Percentiles rank a stretch among this genome's conserved stretches.
These are phyloP conservation scores for Dicrostonyx torquatus DNA, from an alignment of 2,797 vertebrate species.

Conservation along the genomic window DNA sequence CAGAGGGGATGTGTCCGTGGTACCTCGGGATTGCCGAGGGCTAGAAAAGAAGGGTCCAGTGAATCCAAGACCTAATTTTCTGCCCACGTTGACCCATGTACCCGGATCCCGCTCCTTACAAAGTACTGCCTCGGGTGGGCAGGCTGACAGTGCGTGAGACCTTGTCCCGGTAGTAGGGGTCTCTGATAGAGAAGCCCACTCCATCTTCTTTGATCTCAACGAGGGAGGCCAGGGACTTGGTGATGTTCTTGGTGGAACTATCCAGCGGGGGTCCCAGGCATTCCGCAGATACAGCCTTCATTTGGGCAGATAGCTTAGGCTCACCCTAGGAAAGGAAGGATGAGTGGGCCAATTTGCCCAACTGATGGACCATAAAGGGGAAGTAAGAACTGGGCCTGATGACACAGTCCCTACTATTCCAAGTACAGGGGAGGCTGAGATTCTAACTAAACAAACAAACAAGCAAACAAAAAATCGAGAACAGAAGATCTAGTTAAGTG, in stretches of 20 bases:
- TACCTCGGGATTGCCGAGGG: slow-evolving; percentile 95
- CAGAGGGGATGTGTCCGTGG: slow-evolving; percentile 93
- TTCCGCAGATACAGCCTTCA: slow-evolving; percentile 97
- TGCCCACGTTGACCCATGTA: accelerated
- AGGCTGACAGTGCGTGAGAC: slow-evolving; percentile 95
- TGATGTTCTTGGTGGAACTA: slow-evolving; percentile 92
- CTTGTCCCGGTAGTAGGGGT: slow-evolving; percentile 91
- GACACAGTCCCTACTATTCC: not conserved
- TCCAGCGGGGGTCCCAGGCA: slow-evolving; percentile 94
- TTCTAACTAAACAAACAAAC: not conserved
- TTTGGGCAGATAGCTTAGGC: slow-evolving; percentile 94
- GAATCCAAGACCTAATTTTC: not conserved
- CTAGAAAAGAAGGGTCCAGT: slow-evolving; percentile 81
- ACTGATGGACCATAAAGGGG: not conserved
- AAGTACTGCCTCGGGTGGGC: slow-evolving; percentile 95
- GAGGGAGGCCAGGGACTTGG: slow-evolving; percentile 96
- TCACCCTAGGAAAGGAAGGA: slow-evolving; percentile 88
- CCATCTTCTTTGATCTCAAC: slow-evolving; percentile 96
- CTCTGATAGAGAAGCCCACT: slow-evolving; percentile 89
- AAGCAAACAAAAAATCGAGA: too few species aligned
- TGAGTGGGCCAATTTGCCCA: not conserved
- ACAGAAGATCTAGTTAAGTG: not conserved
- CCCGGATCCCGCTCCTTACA: slow-evolving; percentile 89
- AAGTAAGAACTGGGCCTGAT: too few species aligned
- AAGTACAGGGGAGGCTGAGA: not conserved